phyloP scores from a whole-genome alignment of 1,140 invertebrate species.

The Bemisia tabaci region DNA sequence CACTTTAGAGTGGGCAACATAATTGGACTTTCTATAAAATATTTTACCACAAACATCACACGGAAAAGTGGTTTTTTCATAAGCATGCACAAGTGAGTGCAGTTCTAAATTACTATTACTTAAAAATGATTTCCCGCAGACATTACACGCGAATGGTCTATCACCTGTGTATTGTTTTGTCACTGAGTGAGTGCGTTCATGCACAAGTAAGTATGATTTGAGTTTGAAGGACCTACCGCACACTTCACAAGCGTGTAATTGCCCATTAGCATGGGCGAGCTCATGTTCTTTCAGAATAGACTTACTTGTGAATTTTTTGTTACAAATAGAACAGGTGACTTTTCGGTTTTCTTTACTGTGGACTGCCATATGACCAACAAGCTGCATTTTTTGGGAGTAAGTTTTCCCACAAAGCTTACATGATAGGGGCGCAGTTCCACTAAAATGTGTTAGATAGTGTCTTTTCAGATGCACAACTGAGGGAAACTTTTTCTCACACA shows the following conservation, averaged over 20 bases:
- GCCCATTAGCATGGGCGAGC: slow-evolving; percentile 15
- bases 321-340: slow-evolving; percentile 15
- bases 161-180: slow-evolving; percentile 17
- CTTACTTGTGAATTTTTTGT: slow-evolving; percentile 16
- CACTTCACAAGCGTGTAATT: slow-evolving; percentile 17
- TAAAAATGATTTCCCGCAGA: slow-evolving; percentile 18
- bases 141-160: slow-evolving; percentile 14
- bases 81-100: slow-evolving; percentile 16
- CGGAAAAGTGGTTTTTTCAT: slow-evolving; percentile 17
- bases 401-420: slow-evolving; percentile 16
- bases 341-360: slow-evolving; percentile 17
- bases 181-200: slow-evolving; percentile 17
- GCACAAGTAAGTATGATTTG: slow-evolving; percentile 17
- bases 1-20: slow-evolving; percentile 17
- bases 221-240: slow-evolving; percentile 19
- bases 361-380: slow-evolving; percentile 16
- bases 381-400: slow-evolving; percentile 16
- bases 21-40: slow-evolving; percentile 18
- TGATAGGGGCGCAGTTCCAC: slow-evolving; percentile 11
- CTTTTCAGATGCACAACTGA: slow-evolving; percentile 12
- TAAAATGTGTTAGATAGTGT: slow-evolving; percentile 15
- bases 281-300: slow-evolving; percentile 13
- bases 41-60: slow-evolving; percentile 19
- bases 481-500: slow-evolving; percentile 13
- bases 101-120: slow-evolving; percentile 18